These are phyloP conservation scores for Branchipolynoe longqiensis DNA, from an alignment of 2,888 invertebrate genomes.

Conservation along the genomic window DNA sequence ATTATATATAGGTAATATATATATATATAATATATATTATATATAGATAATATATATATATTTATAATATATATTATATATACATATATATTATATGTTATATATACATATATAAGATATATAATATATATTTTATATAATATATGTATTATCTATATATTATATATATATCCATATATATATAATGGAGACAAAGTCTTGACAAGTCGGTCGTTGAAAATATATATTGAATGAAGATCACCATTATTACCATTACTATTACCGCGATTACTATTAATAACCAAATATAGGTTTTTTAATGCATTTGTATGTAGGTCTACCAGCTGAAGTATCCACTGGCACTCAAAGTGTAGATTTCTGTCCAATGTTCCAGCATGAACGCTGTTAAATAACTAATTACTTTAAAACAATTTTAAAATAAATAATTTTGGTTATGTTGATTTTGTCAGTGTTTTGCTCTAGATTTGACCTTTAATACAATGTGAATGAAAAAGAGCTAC, in stretches of 20 bases:
- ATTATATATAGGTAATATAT: neutral
- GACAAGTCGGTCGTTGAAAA: neutral
- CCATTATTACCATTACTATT: too few relatives aligned
- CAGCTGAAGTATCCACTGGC: neutral
- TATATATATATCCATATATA: neutral
- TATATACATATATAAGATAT: neutral
- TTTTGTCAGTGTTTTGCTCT: too few relatives aligned
- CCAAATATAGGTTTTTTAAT: neutral
- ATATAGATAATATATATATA: neutral
- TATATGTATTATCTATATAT: neutral
- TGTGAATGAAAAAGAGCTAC: too few relatives aligned
- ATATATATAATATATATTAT: neutral
- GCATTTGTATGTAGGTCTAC: neutral
- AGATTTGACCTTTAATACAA: too few relatives aligned
- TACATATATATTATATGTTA: neutral
- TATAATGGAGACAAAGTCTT: constrained; percentile 6
- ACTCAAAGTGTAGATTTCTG: constrained; percentile 3
- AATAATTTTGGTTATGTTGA: too few relatives aligned
- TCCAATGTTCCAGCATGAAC: neutral
- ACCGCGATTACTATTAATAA: neutral
- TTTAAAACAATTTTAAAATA: too few relatives aligned
- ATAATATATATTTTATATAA: too few relatives aligned
- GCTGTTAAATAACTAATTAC: too few relatives aligned
- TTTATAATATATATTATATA: neutral
- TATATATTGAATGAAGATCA: neutral